These are phyloP conservation scores for Pica pica DNA, from an alignment of 2,113 vertebrate species.

Conservation along the genomic window DNA sequence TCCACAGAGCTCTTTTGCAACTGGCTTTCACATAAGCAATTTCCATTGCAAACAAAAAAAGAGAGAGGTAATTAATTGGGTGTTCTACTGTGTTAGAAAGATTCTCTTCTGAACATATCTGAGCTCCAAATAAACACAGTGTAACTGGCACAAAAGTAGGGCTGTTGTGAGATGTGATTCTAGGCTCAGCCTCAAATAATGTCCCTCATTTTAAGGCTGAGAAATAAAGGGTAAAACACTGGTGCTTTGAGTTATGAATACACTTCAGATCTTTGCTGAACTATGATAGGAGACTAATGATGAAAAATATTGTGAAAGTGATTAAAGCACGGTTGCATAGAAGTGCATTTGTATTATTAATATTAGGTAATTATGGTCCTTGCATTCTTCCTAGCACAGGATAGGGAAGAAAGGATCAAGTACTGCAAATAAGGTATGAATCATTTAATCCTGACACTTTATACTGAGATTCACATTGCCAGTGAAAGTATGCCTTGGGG, in stretches of 20 bases:
- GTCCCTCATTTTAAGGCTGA: background rate
- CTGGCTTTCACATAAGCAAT: background rate
- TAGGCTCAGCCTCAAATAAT: background rate
- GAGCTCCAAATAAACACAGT: background rate
- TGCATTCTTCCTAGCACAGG: background rate
- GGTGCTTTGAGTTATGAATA: background rate
- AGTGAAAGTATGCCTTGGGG: background rate
- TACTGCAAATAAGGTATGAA: background rate
- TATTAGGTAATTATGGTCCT: background rate
- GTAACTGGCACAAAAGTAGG: background rate
- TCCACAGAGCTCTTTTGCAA: background rate
- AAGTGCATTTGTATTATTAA: background rate
- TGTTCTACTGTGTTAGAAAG: background rate
- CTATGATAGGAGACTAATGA: background rate
- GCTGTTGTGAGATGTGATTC: background rate
- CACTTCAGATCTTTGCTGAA: background rate
- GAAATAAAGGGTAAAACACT: background rate
- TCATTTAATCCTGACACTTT: background rate
- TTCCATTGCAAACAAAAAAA: background rate
- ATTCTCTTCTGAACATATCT: background rate
- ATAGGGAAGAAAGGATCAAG: background rate
- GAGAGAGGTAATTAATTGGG: background rate
- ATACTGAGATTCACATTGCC: background rate
- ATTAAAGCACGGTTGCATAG: background rate
- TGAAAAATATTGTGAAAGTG: conserved; percentile 27